Evolutionary conservation across 2,113 vertebrate species (phyloP).

Genomic region (Marcusenius ussheri): DNA sequence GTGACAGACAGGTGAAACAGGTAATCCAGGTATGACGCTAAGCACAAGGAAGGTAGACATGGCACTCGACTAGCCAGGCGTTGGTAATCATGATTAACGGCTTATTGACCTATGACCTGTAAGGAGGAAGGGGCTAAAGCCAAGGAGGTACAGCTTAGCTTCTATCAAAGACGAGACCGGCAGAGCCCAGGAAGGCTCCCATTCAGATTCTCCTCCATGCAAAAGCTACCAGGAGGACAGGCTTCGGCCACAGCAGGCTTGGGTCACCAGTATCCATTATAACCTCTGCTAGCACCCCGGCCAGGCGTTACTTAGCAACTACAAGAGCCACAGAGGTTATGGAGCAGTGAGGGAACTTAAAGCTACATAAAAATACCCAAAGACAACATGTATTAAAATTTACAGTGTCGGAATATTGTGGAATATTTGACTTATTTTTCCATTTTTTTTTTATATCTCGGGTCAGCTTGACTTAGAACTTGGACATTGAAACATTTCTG

Average conservation of each 20-base stretch:
- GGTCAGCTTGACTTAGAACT: not conserved
- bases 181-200: constrained; percentile 47
- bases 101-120: constrained; percentile 58
- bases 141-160: constrained; percentile 24
- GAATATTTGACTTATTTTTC: not conserved
- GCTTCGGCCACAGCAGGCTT: not conserved
- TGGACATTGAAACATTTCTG: not conserved
- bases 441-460: not conserved
- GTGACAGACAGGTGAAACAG: not conserved
- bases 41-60: not conserved
- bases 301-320: not conserved
- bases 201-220: not conserved
- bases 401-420: not conserved
- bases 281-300: not conserved
- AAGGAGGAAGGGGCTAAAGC: constrained; percentile 57
- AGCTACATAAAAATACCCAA: not conserved
- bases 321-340: not conserved
- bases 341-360: not conserved
- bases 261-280: not conserved
- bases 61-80: constrained; percentile 34
- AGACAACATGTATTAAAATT: constrained; percentile 5
- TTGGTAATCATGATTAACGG: constrained; percentile 43
- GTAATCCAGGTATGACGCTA: not conserved
- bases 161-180: constrained; percentile 39
- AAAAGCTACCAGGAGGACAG: not conserved